Conservation (phyloP, 2,113 vertebrate species). For the Prolemur simus region DNA sequence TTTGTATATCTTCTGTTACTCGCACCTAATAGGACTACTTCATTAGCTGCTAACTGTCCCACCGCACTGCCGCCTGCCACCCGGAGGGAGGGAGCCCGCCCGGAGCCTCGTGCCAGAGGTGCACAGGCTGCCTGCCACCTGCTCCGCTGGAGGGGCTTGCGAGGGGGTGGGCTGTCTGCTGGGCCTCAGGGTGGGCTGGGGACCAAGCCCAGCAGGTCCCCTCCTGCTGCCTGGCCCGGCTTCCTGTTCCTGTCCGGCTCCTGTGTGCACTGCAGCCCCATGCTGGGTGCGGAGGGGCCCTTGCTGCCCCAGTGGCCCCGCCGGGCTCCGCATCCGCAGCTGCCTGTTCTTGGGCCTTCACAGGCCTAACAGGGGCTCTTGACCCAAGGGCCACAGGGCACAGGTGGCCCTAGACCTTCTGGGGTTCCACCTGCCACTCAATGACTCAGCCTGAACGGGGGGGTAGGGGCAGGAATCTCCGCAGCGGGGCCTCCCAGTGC, state of each 20-base stretch:
- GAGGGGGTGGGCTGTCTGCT: neutral
- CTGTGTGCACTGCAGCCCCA: neutral
- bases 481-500: neutral
- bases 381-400: neutral
- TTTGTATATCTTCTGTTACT: slow-evolving; percentile 60
- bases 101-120: accelerated
- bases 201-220: no score
- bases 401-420: neutral
- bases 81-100: neutral
- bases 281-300: neutral
- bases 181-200: neutral
- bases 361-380: neutral
- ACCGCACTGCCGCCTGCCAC: neutral
- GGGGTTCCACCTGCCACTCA: neutral
- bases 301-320: neutral
- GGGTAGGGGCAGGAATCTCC: neutral
- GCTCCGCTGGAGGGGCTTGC: neutral
- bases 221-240: neutral
- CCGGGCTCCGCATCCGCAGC: neutral
- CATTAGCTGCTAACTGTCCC: neutral
- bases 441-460: neutral
- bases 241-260: no score
- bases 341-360: neutral
- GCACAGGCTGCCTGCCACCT: neutral
- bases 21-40: neutral